Evolutionary conservation across 2,797 vertebrate genomes (phyloP), one percentile per base, ranked within the genome.

Genomic region (Gastrophryne carolinensis): DNA sequence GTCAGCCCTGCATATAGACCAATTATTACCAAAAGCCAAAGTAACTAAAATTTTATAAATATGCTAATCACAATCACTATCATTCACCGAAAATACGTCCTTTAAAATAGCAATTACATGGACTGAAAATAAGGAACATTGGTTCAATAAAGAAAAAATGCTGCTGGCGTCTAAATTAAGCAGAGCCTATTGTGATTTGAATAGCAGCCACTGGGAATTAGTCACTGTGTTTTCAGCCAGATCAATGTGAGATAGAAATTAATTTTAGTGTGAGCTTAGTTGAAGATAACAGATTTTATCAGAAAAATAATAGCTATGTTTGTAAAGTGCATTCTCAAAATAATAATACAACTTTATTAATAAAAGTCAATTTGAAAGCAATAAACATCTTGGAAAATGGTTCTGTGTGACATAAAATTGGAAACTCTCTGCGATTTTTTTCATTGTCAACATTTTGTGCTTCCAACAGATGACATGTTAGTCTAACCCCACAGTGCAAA

Each of bases 181-280:
- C 11, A 61, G 44, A 75, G 61, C 53, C 64, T 29, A 61, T 61
- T 75, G 64, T 75, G 73, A 68, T 30, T 68, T 61, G 56, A 68
- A 67, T 50, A 61, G 64, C 64, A 50, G 64, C 64, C 73, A 75
- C 52, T 41, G 44, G 64, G 64, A 75, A 75, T 75, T 75, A 75
- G 61, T 44, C 62, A 47, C 53, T 74, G 72, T 44, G 44, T 66
- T 74, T 58, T 52, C 52, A 60, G n/a, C 53, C 54, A 75, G 63
- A 75, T 75, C 73, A 75, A 75, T 75, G 68, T 27, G 21, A 53
- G 34, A 75, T 29, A 61, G 54, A 75, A 75, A 75, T 75, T 61
- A 53, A 68, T 75, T 68, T 68, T 68, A 39, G 64, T 68, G 32
- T 68, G 73, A 68, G 73, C 64, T 68, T 75, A 75, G 54, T 23